These are phyloP conservation scores for Pseudopipra pipra DNA, from an alignment of 2,113 vertebrate genomes.

Conservation along the genomic window DNA sequence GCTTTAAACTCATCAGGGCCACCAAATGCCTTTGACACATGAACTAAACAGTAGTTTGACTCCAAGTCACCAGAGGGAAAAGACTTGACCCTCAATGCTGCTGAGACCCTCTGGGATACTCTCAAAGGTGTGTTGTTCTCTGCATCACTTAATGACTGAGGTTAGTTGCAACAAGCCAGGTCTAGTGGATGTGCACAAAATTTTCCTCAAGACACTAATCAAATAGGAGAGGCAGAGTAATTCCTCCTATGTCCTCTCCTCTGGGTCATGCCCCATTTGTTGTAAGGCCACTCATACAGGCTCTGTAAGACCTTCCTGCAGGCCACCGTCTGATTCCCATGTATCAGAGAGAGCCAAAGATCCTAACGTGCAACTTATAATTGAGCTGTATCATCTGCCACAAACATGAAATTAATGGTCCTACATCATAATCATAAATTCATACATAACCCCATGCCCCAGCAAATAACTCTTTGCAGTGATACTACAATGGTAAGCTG, in stretches of 20 bases:
- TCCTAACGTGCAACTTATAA: slow-evolving; percentile 35
- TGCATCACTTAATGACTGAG: neutral
- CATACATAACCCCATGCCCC: slow-evolving; percentile 61
- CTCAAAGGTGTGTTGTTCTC: neutral
- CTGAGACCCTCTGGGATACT: neutral
- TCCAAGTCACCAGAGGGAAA: slow-evolving; percentile 2
- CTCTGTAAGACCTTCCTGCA: neutral
- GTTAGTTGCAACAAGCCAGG: neutral
- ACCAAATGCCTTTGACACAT: neutral
- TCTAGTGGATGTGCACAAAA: neutral
- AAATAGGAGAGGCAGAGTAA: neutral
- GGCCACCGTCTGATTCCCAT: neutral
- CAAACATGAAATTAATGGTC: slow-evolving; percentile 69
- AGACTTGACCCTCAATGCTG: neutral
- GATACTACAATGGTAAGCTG: slow-evolving; percentile 60
- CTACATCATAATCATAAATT: slow-evolving; percentile 73
- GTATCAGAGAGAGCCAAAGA: neutral
- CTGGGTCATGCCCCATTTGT: neutral
- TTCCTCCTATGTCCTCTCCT: neutral
- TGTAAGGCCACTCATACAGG: neutral
- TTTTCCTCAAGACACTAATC: neutral
- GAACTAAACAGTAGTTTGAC: neutral
- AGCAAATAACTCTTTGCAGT: slow-evolving; percentile 65
- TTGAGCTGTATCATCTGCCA: slow-evolving; percentile 63
- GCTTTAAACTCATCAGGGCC: neutral